Percentiles rank a stretch among this genome's conserved stretches.
Conservation (phyloP, 2,797 vertebrate species). For the Molossus molossus region DNA sequence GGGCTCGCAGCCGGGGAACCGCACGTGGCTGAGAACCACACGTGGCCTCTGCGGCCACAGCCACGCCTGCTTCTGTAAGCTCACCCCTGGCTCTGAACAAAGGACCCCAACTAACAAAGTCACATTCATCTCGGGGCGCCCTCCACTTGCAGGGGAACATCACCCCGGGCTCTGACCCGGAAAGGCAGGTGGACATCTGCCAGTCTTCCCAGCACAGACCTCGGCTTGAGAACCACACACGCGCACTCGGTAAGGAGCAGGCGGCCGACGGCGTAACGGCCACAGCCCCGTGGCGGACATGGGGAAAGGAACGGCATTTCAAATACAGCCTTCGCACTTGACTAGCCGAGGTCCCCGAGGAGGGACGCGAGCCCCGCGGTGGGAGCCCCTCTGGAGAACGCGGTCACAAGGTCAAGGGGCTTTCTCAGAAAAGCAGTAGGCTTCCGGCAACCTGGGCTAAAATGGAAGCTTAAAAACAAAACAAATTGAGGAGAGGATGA, state of each 20-base stretch:
- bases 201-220: constrained; percentile 85
- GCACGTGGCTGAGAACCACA: too few relatives aligned
- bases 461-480: background rate
- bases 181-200: constrained; percentile 84
- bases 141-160: constrained; percentile 70
- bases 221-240: constrained; percentile 81
- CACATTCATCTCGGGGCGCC: constrained; percentile 86
- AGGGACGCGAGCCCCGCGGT: constrained; percentile 82
- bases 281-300: constrained; percentile 85
- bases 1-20: constrained; percentile 42
- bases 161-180: constrained; percentile 81
- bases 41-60: constrained; percentile 89
- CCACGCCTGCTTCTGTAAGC: constrained; percentile 84
- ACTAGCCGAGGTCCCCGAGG: constrained; percentile 89
- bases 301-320: constrained; percentile 88
- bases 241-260: constrained; percentile 81
- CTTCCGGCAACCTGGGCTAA: constrained; percentile 73
- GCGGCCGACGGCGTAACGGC: constrained; percentile 90
- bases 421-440: constrained; percentile 76
- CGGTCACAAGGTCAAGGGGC: constrained; percentile 88
- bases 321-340: constrained; percentile 89
- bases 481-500: background rate
- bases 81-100: constrained; percentile 88
- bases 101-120: constrained; percentile 87
- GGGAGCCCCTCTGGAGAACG: constrained; percentile 84